Conservation (phyloP, 92 coral and sea anemone genomes). For the Bergia sp. region DNA sequence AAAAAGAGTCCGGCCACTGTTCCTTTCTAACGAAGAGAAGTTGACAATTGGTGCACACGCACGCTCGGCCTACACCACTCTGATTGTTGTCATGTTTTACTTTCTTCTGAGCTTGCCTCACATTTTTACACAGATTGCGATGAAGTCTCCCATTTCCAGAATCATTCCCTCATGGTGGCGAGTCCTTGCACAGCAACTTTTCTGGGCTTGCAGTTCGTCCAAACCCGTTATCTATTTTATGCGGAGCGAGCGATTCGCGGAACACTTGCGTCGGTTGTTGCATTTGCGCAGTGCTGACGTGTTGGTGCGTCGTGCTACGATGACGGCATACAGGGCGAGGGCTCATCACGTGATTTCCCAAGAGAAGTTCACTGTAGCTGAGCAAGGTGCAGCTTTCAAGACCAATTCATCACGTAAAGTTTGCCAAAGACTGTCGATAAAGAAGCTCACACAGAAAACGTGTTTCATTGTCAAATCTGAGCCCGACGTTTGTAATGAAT, state of each 20-base stretch:
- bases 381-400: background rate
- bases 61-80: background rate
- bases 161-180: constrained; percentile 3
- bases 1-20: constrained; percentile 1
- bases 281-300: background rate
- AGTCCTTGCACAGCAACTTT: constrained; percentile 2
- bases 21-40: constrained; percentile 6
- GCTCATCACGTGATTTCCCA: background rate
- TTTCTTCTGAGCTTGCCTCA: background rate
- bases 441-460: background rate
- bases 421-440: background rate
- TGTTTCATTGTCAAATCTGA: background rate
- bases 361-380: too few relatives aligned
- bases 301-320: background rate
- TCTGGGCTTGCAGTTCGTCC: background rate
- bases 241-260: constrained; percentile 7
- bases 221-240: background rate
- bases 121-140: background rate
- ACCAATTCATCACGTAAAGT: background rate
- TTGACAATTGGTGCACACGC: constrained; percentile 4
- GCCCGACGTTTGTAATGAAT: background rate
- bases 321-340: too few relatives aligned
- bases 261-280: background rate
- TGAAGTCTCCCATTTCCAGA: background rate
- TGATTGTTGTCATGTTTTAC: background rate